Evolutionary conservation across 2,888 invertebrate genomes (phyloP).

Genomic region (Scaptomyza reducta): DNA sequence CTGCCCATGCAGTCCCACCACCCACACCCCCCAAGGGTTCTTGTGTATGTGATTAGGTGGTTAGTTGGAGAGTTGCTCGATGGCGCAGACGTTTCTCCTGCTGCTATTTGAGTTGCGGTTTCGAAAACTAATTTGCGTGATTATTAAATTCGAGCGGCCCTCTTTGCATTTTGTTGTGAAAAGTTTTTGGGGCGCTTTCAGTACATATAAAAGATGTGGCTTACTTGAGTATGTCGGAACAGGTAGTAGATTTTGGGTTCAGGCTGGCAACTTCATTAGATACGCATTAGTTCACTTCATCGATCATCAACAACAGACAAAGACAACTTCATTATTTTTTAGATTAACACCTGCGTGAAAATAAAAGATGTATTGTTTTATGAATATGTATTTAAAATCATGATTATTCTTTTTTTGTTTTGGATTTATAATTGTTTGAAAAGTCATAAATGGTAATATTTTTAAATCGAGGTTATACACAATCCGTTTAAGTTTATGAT

Average conservation of each 20-base stretch:
- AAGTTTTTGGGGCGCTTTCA: slow-evolving; percentile 41
- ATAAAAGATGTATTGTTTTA: not conserved
- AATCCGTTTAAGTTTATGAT: not conserved
- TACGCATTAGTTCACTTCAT: slow-evolving; percentile 59
- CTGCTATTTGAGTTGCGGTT: slow-evolving; percentile 64
- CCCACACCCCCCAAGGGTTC: slow-evolving; percentile 3
- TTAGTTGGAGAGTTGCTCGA: slow-evolving; percentile 7
- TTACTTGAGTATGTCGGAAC: slow-evolving; percentile 22
- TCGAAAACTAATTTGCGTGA: slow-evolving; percentile 76
- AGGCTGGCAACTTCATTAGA: slow-evolving; percentile 62
- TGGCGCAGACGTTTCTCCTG: slow-evolving; percentile 8
- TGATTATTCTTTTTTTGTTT: not conserved
- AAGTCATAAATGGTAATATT: not conserved
- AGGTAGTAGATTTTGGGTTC: not conserved
- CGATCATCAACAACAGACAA: slow-evolving; percentile 40
- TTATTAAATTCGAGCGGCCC: slow-evolving; percentile 64
- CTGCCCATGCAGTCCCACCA: slow-evolving; percentile 22
- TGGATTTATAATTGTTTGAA: not conserved
- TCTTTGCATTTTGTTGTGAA: slow-evolving; percentile 12
- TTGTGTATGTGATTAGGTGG: slow-evolving; percentile 47
- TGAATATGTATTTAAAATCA: not conserved
- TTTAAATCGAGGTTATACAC: not conserved
- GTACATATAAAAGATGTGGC: slow-evolving; percentile 44
- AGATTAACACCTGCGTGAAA: not conserved
- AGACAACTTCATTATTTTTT: slow-evolving; percentile 28